phyloP scores from a whole-genome alignment of 2,888 invertebrate species.

The Beris chalybata region DNA sequence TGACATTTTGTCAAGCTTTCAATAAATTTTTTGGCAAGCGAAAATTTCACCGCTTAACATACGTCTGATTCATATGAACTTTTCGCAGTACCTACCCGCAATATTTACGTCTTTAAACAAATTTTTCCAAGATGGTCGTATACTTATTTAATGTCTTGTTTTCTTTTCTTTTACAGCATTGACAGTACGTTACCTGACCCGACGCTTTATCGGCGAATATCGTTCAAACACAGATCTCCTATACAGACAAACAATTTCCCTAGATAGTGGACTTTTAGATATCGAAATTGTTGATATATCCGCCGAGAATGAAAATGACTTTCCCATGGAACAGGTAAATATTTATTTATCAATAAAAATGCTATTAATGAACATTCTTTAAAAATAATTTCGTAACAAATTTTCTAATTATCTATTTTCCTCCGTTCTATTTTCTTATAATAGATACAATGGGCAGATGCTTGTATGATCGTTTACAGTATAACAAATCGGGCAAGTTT shows the following conservation, averaged over 20 bases:
- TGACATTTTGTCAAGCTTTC: too few relatives aligned
- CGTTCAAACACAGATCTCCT: constrained; percentile 80
- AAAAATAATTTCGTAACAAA: neutral
- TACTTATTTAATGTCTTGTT: neutral
- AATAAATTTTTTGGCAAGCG: constrained; percentile 4
- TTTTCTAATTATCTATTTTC: neutral
- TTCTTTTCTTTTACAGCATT: constrained; percentile 60
- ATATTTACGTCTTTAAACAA: neutral
- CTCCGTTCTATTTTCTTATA: constrained; percentile 6
- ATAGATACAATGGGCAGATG: constrained; percentile 75
- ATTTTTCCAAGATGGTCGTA: neutral
- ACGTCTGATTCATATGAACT: neutral
- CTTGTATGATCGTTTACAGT: constrained; percentile 75
- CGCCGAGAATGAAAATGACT: constrained; percentile 65
- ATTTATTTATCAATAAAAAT: constrained; percentile 20
- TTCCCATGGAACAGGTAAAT: constrained; percentile 63
- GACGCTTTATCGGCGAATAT: constrained; percentile 79
- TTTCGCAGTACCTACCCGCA: neutral
- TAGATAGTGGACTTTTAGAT: constrained; percentile 70
- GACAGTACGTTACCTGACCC: constrained; percentile 75
- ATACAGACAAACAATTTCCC: constrained; percentile 71
- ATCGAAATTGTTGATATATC: constrained; percentile 80
- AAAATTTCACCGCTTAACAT: neutral
- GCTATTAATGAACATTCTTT: neutral
- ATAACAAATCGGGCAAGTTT: constrained; percentile 73